phyloP scores from a whole-genome alignment of 1,140 invertebrate species.

The Schlechtendalia chinensis region DNA sequence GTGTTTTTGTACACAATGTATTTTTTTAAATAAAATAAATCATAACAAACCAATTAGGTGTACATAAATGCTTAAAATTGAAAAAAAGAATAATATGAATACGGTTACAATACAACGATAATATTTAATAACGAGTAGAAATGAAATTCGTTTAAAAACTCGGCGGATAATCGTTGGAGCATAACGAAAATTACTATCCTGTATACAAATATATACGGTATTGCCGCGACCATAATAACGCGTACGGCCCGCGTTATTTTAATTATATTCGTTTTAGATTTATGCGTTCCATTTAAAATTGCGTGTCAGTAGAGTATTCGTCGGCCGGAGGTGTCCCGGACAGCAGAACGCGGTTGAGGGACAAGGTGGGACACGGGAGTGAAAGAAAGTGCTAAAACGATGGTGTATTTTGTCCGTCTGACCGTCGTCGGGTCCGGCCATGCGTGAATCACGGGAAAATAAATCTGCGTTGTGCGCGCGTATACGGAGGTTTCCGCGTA shows the following conservation, averaged over 20 bases:
- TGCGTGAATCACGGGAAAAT: not conserved
- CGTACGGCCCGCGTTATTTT: not conserved
- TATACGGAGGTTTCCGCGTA: not conserved
- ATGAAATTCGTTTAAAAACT: not conserved
- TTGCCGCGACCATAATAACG: not conserved
- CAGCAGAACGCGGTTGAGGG: no score
- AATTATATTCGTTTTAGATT: not conserved
- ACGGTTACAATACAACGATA: no score
- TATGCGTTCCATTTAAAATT: not conserved
- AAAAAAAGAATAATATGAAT: no score
- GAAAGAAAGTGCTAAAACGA: constrained; percentile 11
- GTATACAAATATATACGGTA: not conserved
- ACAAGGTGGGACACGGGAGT: not conserved
- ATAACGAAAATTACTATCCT: no score
- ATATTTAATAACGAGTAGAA: no score
- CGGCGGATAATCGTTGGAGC: no score
- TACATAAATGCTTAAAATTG: no score
- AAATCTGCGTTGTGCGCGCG: not conserved
- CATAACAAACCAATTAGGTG: no score
- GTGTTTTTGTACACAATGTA: no score
- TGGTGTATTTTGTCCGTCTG: not conserved
- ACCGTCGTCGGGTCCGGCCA: constrained; percentile 7
- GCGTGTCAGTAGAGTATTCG: constrained; percentile 1
- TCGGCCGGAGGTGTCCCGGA: no score
- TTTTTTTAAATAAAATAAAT: no score